Evolutionary conservation across 2,888 invertebrate species (phyloP).

Genomic region (Rhagonycha lutea): DNA sequence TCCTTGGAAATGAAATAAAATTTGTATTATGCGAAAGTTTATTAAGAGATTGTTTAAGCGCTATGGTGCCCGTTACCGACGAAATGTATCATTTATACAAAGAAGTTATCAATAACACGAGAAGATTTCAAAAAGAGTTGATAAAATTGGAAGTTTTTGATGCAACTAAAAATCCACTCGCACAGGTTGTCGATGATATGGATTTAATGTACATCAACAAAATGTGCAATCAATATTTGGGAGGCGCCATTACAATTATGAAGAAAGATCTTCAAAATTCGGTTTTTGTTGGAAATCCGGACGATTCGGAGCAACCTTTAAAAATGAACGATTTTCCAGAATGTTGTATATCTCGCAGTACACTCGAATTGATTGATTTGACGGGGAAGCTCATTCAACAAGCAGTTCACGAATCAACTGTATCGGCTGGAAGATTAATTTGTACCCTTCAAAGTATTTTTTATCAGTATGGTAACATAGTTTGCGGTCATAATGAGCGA

Average conservation of each 20-base stretch:
- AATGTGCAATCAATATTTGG: constrained; percentile 72
- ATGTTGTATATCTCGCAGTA: constrained; percentile 65
- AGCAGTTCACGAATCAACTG: constrained; percentile 64
- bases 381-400: constrained; percentile 69
- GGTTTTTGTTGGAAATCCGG: constrained; percentile 59
- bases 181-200: constrained; percentile 73
- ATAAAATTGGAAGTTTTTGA: constrained; percentile 64
- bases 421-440: constrained; percentile 68
- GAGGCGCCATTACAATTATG: constrained; percentile 73
- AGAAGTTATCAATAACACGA: constrained; percentile 65
- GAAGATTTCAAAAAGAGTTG: constrained; percentile 68
- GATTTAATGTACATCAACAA: constrained; percentile 78
- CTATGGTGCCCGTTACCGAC: constrained; percentile 75
- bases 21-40: constrained; percentile 67
- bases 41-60: constrained; percentile 71
- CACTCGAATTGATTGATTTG: constrained; percentile 67
- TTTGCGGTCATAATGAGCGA: constrained; percentile 79
- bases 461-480: constrained; percentile 75
- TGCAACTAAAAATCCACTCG: constrained; percentile 61
- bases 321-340: constrained; percentile 35
- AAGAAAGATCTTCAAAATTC: constrained; percentile 79
- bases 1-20: constrained; percentile 61
- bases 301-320: constrained; percentile 53
- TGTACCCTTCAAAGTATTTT: constrained; percentile 74
- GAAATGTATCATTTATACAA: constrained; percentile 69